Evolutionary conservation across 2,797 vertebrate species (phyloP).

Genomic region (Anguilla anguilla): DNA sequence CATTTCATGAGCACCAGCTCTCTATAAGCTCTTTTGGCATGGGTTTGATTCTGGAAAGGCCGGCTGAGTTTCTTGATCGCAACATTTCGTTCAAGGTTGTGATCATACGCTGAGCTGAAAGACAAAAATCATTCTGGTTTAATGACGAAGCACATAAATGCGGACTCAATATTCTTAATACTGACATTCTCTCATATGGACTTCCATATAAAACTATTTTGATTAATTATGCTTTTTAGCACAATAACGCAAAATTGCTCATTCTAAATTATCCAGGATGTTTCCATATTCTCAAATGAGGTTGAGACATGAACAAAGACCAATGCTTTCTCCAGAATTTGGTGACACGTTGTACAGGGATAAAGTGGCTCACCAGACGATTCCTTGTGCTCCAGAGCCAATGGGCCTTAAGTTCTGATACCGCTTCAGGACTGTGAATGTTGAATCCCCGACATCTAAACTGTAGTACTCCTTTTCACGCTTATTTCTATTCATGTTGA

Average conservation of each 20-base stretch:
- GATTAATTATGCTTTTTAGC: no score
- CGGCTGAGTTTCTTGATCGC: conserved; percentile 98
- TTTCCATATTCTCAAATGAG: neutral
- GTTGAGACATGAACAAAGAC: neutral
- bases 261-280: neutral
- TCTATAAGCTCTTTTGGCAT: conserved; percentile 94
- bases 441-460: conserved; percentile 96
- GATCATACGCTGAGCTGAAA: conserved; percentile 91
- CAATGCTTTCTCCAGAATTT: neutral
- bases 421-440: conserved; percentile 93
- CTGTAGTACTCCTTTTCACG: conserved; percentile 98
- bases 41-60: conserved; percentile 98
- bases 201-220: neutral
- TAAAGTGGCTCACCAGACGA: conserved; percentile 85
- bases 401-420: conserved; percentile 97
- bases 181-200: neutral
- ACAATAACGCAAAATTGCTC: neutral
- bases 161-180: neutral
- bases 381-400: conserved; percentile 96
- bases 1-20: conserved; percentile 99
- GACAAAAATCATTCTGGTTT: neutral
- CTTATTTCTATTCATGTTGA: conserved; percentile 95
- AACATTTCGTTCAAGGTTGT: conserved; percentile 93
- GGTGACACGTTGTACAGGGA: neutral
- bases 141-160: neutral